Conservation (phyloP, 2,888 invertebrate species). For the Ischnura elegans region DNA sequence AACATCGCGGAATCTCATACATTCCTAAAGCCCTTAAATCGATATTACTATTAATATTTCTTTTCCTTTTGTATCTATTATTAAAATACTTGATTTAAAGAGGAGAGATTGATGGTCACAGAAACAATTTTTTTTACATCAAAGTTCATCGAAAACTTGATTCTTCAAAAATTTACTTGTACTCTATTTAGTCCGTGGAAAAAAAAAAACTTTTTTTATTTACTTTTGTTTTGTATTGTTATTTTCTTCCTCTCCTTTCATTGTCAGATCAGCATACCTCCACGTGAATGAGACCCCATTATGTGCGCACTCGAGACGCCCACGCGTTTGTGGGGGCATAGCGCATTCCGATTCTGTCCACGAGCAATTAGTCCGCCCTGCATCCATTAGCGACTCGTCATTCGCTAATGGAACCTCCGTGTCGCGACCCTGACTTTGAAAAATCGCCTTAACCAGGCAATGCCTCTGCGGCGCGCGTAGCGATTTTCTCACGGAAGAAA, state of each 20-base stretch:
- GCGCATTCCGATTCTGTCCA: neutral
- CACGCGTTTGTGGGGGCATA: neutral
- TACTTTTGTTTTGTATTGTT: no score
- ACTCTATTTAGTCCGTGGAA: no score
- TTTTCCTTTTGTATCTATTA: no score
- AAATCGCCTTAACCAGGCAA: neutral
- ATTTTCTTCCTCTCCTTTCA: neutral
- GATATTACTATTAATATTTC: no score
- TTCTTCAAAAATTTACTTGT: no score
- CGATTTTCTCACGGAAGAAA: neutral
- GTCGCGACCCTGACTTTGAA: conserved; percentile 16
- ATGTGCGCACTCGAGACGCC: neutral
- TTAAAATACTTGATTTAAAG: no score
- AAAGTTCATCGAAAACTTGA: no score
- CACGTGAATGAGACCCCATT: neutral
- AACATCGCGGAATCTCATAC: no score
- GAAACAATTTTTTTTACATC: no score
- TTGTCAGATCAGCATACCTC: neutral
- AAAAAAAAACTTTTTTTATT: no score
- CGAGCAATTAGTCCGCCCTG: neutral
- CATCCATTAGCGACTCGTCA: neutral
- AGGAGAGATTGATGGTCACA: no score
- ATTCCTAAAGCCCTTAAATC: no score
- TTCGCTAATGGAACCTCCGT: neutral
- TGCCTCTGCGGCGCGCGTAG: neutral